Conservation (phyloP, 1,140 invertebrate genomes). For the Platorchestia sp. region DNA sequence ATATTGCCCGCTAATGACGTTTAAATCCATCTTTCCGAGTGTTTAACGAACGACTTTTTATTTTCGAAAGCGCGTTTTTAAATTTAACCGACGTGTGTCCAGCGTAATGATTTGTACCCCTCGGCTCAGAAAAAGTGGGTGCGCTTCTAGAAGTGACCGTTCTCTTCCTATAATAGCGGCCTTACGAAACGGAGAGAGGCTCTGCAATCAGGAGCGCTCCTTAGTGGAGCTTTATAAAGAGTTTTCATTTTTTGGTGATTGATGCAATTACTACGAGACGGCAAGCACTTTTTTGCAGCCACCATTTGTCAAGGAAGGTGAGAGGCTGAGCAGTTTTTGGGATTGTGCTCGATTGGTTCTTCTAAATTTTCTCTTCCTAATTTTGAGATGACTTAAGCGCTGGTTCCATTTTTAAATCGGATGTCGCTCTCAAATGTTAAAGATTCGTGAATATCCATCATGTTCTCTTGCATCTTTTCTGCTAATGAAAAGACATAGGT, state of each 20-base stretch:
- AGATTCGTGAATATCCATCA: not conserved
- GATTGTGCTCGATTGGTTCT: not conserved
- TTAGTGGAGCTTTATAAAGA: not conserved
- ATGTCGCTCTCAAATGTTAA: not conserved
- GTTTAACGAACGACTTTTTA: too few relatives aligned
- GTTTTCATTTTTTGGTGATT: not conserved
- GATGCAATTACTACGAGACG: not conserved
- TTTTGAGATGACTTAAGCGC: not conserved
- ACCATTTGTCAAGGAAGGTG: not conserved
- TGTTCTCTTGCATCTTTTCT: not conserved
- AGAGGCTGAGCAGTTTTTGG: not conserved
- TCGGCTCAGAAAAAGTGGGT: not conserved
- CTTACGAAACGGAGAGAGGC: slow-evolving; percentile 25
- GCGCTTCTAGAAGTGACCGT: not conserved
- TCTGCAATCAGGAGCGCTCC: not conserved
- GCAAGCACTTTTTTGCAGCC: not conserved
- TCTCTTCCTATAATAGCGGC: not conserved
- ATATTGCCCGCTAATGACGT: not conserved
- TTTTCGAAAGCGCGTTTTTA: not conserved
- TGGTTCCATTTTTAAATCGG: not conserved
- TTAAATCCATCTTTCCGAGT: too few relatives aligned
- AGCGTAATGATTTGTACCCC: not conserved
- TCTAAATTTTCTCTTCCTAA: not conserved
- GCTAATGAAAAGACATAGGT: not conserved
- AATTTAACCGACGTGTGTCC: not conserved